Evolutionary conservation across 2,113 vertebrate species (phyloP).

Genomic region (Fukomys damarensis): DNA sequence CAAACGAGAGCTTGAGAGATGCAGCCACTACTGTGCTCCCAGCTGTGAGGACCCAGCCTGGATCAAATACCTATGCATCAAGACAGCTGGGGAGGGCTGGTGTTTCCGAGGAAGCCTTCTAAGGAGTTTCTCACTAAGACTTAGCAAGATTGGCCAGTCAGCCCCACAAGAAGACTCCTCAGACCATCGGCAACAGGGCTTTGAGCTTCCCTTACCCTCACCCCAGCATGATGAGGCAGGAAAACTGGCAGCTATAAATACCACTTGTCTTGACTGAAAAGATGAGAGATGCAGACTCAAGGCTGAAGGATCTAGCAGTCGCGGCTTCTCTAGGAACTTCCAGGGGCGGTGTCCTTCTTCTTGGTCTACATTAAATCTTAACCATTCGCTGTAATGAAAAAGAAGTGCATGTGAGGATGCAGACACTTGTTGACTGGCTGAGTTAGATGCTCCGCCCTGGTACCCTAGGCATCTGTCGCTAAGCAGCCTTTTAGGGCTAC

Average conservation of each 20-base stretch:
- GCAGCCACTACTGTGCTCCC: slow-evolving; percentile 35
- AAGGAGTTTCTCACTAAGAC: not conserved
- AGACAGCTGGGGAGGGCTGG: not conserved
- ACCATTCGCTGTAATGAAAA: not conserved
- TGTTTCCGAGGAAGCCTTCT: not conserved
- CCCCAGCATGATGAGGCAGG: not conserved
- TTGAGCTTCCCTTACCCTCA: not conserved
- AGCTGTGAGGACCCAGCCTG: not conserved
- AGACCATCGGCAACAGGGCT: not conserved
- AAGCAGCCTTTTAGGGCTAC: not conserved
- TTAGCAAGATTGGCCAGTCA: not conserved
- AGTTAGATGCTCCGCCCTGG: not conserved
- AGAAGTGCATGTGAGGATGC: not conserved
- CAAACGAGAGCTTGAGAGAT: slow-evolving; percentile 69
- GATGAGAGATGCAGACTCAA: not conserved
- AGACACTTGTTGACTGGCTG: not conserved
- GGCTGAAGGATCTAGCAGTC: not conserved
- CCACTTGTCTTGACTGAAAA: not conserved
- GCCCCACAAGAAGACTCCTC: not conserved
- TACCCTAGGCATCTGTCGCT: not conserved
- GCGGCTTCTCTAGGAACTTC: not conserved
- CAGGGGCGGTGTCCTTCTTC: not conserved
- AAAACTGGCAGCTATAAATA: not conserved
- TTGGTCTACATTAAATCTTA: not conserved
- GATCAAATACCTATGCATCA: slow-evolving; percentile 18